Percentiles rank a stretch among this genome's conserved stretches.
These are phyloP conservation scores for Monomorium pharaonis DNA, from an alignment of 1,140 invertebrate species.

Conservation along the genomic window DNA sequence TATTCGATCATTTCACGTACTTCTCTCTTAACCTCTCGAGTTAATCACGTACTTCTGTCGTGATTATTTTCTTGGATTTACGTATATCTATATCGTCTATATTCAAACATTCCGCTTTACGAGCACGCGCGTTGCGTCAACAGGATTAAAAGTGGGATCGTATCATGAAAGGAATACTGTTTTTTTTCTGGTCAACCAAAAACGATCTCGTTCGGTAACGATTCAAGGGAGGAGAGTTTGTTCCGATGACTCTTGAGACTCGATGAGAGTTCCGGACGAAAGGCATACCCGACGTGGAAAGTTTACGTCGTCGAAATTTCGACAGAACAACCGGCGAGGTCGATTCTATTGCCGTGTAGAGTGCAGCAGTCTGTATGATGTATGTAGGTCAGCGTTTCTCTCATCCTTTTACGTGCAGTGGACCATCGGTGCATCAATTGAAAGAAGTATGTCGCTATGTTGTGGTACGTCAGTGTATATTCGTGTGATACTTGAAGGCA, in stretches of 20 bases:
- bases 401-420: conserved; percentile 22
- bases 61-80: background rate
- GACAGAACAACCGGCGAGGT: conserved; percentile 28
- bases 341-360: conserved; percentile 40
- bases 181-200: background rate
- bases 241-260: conserved; percentile 36
- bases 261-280: conserved; percentile 37
- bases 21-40: background rate
- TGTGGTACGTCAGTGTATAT: conserved; percentile 18
- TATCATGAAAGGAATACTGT: background rate
- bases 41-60: conserved; percentile 10
- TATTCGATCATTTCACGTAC: background rate
- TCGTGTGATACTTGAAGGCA: conserved; percentile 30
- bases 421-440: conserved; percentile 40
- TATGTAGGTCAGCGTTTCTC: conserved; percentile 51
- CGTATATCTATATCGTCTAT: background rate
- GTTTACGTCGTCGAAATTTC: conserved; percentile 47
- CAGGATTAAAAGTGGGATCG: background rate
- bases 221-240: conserved; percentile 32
- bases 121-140: background rate
- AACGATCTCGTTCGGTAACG: background rate
- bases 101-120: conserved; percentile 3
- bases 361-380: conserved; percentile 43
- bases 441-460: conserved; percentile 37
- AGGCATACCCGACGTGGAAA: conserved; percentile 21